These are phyloP conservation scores for Bombus pyrosoma DNA, from an alignment of 1,140 invertebrate species.

Conservation along the genomic window DNA sequence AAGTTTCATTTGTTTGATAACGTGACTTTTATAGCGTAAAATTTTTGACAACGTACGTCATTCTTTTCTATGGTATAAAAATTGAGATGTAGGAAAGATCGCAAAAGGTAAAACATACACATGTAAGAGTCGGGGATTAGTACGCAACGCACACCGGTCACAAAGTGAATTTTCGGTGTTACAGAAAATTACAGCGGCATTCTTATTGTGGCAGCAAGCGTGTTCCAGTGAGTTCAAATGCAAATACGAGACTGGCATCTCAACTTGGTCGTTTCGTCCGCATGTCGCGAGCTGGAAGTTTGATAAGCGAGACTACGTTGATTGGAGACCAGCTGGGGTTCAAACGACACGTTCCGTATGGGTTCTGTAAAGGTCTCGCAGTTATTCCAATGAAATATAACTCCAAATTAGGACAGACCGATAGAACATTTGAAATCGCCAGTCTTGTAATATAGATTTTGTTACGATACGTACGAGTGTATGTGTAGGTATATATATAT, in stretches of 20 bases:
- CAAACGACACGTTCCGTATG: constrained; percentile 22
- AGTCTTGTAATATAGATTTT: neutral
- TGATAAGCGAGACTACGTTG: constrained; percentile 38
- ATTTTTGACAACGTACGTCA: too few relatives aligned
- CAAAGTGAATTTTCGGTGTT: neutral
- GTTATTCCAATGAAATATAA: neutral
- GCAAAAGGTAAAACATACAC: neutral
- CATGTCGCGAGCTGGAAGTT: constrained; percentile 34
- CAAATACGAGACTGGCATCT: constrained; percentile 31
- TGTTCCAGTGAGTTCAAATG: constrained; percentile 28
- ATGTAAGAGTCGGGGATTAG: neutral
- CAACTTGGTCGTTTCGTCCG: constrained; percentile 28
- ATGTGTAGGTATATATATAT: too few relatives aligned
- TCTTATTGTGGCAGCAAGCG: constrained; percentile 6
- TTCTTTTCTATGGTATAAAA: neutral
- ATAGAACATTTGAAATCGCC: constrained; percentile 4
- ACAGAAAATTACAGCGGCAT: constrained; percentile 31
- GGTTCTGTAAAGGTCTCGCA: neutral
- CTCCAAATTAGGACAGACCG: constrained; percentile 29
- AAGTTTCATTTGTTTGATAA: too few relatives aligned
- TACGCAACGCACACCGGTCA: neutral
- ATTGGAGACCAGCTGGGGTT: constrained; percentile 37
- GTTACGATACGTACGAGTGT: too few relatives aligned
- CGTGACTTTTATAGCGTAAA: too few relatives aligned
- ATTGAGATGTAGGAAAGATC: neutral